Percentiles rank a stretch among this genome's conserved stretches.
Evolutionary conservation across 2,113 vertebrate genomes (phyloP).

Genomic region (Paratilapia polleni): DNA sequence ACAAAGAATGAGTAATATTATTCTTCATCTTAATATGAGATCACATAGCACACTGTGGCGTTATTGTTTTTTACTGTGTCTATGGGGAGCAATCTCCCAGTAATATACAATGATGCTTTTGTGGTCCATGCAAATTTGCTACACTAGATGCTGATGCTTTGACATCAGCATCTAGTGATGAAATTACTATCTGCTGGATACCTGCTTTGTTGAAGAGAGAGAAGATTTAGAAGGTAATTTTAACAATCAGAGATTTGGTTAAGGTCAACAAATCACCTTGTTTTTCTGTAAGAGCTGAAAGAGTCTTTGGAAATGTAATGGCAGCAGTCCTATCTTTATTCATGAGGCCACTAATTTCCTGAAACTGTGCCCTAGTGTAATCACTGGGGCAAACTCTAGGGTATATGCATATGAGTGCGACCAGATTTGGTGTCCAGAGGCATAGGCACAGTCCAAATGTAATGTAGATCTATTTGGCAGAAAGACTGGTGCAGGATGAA

Average conservation of each 20-base stretch:
- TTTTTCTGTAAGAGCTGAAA: neutral
- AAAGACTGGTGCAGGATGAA: neutral
- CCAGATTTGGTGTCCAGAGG: neutral
- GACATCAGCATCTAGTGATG: neutral
- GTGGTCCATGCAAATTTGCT: neutral
- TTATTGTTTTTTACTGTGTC: neutral
- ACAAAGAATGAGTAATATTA: constrained; percentile 20
- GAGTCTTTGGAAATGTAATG: neutral
- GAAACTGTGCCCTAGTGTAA: neutral
- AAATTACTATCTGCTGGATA: neutral
- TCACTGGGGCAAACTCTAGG: neutral
- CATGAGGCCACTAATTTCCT: constrained; percentile 4
- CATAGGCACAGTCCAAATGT: neutral
- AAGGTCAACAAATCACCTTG: neutral
- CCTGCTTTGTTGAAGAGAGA: neutral
- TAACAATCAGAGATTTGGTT: neutral
- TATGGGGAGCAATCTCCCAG: neutral
- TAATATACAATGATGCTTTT: neutral
- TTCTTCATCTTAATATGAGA: constrained; percentile 1
- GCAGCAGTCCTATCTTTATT: neutral
- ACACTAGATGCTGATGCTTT: too few species aligned
- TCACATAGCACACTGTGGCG: neutral
- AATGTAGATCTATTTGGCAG: constrained; percentile 1
- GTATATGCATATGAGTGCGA: neutral
- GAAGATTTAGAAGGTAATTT: neutral